These are phyloP conservation scores for Shargacucullia verbasci DNA, from an alignment of 2,888 invertebrate species.

Conservation along the genomic window DNA sequence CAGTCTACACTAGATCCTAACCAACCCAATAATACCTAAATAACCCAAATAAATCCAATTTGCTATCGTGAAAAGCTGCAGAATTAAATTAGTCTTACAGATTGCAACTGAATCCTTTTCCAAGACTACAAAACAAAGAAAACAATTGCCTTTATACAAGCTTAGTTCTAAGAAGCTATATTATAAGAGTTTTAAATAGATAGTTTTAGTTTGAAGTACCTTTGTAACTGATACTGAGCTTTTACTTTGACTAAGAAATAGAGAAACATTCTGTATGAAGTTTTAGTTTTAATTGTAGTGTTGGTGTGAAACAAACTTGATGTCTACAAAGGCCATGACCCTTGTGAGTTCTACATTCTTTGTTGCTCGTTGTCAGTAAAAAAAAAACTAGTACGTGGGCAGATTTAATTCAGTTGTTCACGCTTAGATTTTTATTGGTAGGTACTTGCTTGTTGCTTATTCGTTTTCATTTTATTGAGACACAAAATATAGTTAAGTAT, in stretches of 20 bases:
- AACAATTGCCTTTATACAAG: conserved; percentile 15
- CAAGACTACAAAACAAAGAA: conserved; percentile 31
- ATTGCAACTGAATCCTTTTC: conserved; percentile 14
- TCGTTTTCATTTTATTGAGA: no score
- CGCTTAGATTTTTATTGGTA: conserved; percentile 22
- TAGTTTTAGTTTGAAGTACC: conserved; percentile 11
- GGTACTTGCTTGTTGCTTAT: neutral
- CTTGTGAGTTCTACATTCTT: conserved; percentile 20
- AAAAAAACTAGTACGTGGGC: conserved; percentile 20
- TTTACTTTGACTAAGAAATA: conserved; percentile 25
- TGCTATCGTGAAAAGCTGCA: conserved; percentile 9
- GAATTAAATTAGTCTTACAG: conserved; percentile 28
- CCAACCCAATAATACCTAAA: conserved; percentile 3
- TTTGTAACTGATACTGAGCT: conserved; percentile 15
- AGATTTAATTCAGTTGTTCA: conserved; percentile 25
- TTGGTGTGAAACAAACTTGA: conserved; percentile 21
- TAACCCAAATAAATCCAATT: conserved; percentile 30
- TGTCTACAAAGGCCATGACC: conserved; percentile 41
- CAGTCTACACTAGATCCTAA: neutral
- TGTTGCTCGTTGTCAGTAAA: conserved; percentile 26
- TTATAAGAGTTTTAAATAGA: conserved; percentile 14
- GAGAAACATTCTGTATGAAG: conserved; percentile 11
- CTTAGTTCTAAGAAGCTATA: conserved; percentile 13
- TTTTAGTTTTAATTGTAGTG: conserved; percentile 9
- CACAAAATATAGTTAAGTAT: no score